Percentiles rank a stretch among this genome's conserved stretches.
Evolutionary conservation across 2,888 invertebrate genomes (phyloP).

Genomic region (Napeogenes sylphis): DNA sequence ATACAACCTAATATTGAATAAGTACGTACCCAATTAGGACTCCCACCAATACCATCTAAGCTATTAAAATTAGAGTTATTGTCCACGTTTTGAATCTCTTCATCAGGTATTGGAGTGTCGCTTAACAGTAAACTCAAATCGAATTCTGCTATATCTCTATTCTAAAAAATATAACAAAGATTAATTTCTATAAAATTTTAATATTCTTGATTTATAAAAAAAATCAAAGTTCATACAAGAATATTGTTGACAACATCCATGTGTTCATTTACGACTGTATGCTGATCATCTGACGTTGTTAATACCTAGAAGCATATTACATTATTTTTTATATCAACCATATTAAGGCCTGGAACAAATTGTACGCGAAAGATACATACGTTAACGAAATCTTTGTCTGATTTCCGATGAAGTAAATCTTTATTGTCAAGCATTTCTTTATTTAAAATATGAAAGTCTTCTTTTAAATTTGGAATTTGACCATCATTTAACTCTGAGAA

Average conservation of each 20-base stretch:
- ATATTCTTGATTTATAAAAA: not conserved
- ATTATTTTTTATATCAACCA: not conserved
- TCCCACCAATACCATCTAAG: not conserved
- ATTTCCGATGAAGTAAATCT: too few species aligned
- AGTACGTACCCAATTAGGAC: not conserved
- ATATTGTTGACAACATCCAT: not conserved
- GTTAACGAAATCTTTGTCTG: not conserved
- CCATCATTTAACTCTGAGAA: too few species aligned
- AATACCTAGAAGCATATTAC: not conserved
- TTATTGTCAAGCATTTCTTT: too few species aligned
- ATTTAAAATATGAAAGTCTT: too few species aligned
- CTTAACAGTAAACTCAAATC: constrained; percentile 2
- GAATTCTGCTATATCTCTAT: not conserved
- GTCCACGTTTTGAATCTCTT: not conserved
- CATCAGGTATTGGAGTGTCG: not conserved
- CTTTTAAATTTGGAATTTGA: too few species aligned
- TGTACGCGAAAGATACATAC: not conserved
- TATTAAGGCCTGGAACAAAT: not conserved
- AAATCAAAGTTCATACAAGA: not conserved
- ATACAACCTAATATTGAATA: not conserved
- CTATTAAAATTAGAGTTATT: not conserved
- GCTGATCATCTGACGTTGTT: not conserved
- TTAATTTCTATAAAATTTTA: too few species aligned
- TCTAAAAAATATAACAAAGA: not conserved
- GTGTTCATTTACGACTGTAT: not conserved